Evolutionary conservation across 2,113 vertebrate species (phyloP).

Genomic region (Corythaixoides concolor): DNA sequence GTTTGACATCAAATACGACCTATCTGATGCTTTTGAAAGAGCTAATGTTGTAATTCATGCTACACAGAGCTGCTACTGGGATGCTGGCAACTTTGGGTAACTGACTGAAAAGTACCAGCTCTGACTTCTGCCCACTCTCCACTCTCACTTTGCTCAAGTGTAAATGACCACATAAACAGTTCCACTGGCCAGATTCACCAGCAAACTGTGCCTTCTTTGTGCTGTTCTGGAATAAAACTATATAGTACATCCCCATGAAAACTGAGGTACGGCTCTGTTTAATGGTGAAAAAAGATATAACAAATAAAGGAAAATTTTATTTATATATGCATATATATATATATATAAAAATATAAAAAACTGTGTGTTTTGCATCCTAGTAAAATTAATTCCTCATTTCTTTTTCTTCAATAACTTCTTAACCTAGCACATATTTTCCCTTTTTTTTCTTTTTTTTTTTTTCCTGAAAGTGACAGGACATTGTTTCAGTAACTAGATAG

Average conservation of each 20-base stretch:
- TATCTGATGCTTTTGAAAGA: not conserved
- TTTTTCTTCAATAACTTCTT: not conserved
- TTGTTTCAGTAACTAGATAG: not conserved
- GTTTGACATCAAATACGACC: not conserved
- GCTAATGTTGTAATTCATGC: not conserved
- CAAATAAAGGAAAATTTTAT: not conserved
- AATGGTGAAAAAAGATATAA: not conserved
- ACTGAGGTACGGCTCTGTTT: not conserved
- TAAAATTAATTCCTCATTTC: not conserved
- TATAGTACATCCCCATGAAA: not conserved
- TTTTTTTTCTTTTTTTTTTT: not conserved
- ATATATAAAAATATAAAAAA: no score
- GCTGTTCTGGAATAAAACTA: not conserved
- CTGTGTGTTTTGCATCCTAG: not conserved
- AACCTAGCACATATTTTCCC: not conserved
- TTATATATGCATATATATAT: not conserved
- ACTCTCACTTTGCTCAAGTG: not conserved
- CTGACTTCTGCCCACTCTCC: not conserved
- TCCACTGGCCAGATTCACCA: not conserved
- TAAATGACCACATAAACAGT: not conserved
- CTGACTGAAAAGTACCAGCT: not conserved
- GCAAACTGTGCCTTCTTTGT: not conserved
- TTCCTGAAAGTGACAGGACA: not conserved
- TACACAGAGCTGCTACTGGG: not conserved
- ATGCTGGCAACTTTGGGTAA: not conserved